Evolutionary conservation across 1,140 invertebrate genomes (phyloP), one percentile per base, ranked within the genome.

Genomic region (Nautilus pompilius): DNA sequence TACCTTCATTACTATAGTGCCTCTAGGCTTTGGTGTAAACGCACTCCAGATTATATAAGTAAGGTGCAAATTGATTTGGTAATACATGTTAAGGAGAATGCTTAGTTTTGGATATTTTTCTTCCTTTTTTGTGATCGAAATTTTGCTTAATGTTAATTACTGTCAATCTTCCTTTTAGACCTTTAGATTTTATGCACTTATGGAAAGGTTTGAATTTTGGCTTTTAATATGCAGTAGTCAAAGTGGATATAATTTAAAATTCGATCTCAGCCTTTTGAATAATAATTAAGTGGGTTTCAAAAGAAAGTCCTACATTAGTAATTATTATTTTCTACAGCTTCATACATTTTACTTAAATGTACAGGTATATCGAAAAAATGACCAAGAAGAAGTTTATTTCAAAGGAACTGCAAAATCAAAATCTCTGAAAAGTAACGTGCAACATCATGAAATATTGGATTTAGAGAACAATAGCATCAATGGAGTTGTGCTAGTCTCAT

Each of bases 281-380:
- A 57, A 17, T 17, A 36, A 3, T 33, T 46, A 8, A 49, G 36
- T 10, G 49, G 29, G 4, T 41, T 55, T 4, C 48, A 56, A 2
- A 51, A 33, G 20, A 63, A 29, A 29, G 29, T 17, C 22, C 8
- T n/a, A n/a, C n/a, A n/a, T n/a, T n/a, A 61, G 45, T 60, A 41
- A 6, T 41, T 26, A 15, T 32, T 58, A 48, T 20, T 56, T 53
- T 46, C 29, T 32, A 13, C 6, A 53, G 5, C 53, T 24, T 13
- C 15, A 56, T 13, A 36, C 22, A 15, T 22, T 17, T n/a, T 56
- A 49, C 26, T 62, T 17, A 32, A 3, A 20, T 49, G 5, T n/a
- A n/a, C 30, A 67, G 63, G 36, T 71, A 15, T 70, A 67, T 51
- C 61, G 54, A 30, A 72, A 76, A 62, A 54, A 64, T 49, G 57